Percentiles rank a stretch among this genome's conserved stretches.
phyloP scores from a whole-genome alignment of 2,797 vertebrate species.

The Acridotheres tristis region DNA sequence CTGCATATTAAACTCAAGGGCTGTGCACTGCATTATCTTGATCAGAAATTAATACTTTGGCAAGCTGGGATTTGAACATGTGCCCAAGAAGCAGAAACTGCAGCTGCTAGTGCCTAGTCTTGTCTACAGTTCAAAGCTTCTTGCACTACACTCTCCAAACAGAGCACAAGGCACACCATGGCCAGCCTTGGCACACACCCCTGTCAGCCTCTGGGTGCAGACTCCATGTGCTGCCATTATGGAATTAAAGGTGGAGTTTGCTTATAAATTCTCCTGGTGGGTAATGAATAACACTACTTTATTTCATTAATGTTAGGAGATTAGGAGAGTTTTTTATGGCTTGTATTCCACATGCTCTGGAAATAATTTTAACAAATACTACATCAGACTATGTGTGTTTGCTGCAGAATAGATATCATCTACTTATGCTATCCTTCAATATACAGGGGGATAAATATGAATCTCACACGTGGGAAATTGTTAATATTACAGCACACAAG shows the following conservation, averaged over 20 bases:
- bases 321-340: not conserved
- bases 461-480: constrained; percentile 48
- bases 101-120: not conserved
- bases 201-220: not conserved
- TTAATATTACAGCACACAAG: constrained; percentile 45
- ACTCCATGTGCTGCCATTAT: not conserved
- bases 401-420: constrained; percentile 1
- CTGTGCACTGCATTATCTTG: not conserved
- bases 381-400: not conserved
- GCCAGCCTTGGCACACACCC: not conserved
- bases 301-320: constrained; percentile 31
- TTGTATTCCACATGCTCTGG: not conserved
- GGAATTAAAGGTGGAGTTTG: not conserved
- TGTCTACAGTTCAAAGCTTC: not conserved
- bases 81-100: not conserved
- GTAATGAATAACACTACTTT: constrained; percentile 5
- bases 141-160: rapidly evolving
- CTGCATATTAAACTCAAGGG: not conserved
- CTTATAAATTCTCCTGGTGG: not conserved
- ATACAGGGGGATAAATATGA: constrained; percentile 44
- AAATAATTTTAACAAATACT: constrained; percentile 29
- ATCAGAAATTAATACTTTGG: not conserved
- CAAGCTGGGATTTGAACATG: not conserved
- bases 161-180: rapidly evolving
- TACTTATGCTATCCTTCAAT: not conserved